Percentiles rank a stretch among this genome's conserved stretches.
phyloP scores from a whole-genome alignment of 2,888 invertebrate genomes.

The Nomada ruficornis region DNA sequence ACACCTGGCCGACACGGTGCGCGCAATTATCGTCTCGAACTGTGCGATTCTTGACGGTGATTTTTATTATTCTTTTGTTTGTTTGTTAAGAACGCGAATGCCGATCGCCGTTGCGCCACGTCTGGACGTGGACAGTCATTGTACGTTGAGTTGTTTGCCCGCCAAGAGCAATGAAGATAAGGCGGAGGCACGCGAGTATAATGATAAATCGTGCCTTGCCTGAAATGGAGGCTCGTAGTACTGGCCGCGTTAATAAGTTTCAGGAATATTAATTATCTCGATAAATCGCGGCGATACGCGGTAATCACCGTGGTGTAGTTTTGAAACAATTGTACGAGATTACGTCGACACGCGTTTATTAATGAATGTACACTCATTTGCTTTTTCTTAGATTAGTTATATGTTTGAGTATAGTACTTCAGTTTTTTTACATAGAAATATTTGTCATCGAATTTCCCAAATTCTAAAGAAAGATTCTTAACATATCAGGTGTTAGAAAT shows the following conservation, averaged over 20 bases:
- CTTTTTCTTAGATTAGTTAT: no score
- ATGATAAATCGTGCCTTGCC: slow-evolving; percentile 34
- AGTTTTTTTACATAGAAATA: no score
- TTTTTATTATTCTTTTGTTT: neutral
- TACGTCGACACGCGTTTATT: no score
- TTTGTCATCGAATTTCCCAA: no score
- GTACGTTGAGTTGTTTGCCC: neutral
- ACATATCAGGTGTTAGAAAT: no score
- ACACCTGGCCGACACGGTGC: slow-evolving; percentile 43
- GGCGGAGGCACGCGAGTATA: neutral
- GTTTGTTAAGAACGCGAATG: neutral
- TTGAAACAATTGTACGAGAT: no score
- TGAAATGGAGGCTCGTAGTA: slow-evolving; percentile 10
- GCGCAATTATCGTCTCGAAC: slow-evolving; percentile 36
- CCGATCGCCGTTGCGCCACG: neutral
- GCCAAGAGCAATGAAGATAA: slow-evolving; percentile 19
- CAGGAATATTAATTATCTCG: slow-evolving; percentile 56
- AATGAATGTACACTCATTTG: no score
- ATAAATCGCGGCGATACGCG: slow-evolving; percentile 33
- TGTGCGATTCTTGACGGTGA: slow-evolving; percentile 26
- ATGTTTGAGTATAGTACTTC: no score
- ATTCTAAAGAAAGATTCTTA: no score
- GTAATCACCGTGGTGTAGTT: neutral
- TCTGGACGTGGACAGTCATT: neutral
- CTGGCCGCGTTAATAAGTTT: slow-evolving; percentile 53